phyloP scores from a whole-genome alignment of 2,888 invertebrate species.

The Matsumyia berberina region DNA sequence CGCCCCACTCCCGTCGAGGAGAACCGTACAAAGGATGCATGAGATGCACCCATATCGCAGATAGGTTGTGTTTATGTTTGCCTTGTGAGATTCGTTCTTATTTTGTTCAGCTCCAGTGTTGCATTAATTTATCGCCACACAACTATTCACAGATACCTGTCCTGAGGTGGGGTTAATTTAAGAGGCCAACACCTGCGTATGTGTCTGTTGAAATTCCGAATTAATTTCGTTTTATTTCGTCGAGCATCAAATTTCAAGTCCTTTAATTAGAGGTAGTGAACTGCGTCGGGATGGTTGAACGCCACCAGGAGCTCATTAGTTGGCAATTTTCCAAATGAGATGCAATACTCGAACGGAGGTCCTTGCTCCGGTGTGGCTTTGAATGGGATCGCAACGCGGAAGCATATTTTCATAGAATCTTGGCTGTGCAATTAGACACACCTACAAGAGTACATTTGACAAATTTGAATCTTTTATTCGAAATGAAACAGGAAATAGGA shows the following conservation, averaged over 20 bases:
- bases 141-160: conserved; percentile 51
- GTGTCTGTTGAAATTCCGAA: conserved; percentile 41
- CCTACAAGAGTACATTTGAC: not conserved
- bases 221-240: conserved; percentile 59
- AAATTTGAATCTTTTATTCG: conserved; percentile 41
- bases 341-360: conserved; percentile 30
- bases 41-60: conserved; percentile 51
- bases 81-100: conserved; percentile 17
- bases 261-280: conserved; percentile 59
- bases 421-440: conserved; percentile 28
- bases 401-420: conserved; percentile 3
- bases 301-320: conserved; percentile 55
- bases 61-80: conserved; percentile 20
- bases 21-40: conserved; percentile 79
- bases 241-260: conserved; percentile 58
- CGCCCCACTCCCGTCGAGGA: conserved; percentile 80
- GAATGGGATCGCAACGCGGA: conserved; percentile 26
- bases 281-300: conserved; percentile 3
- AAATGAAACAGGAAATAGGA: conserved; percentile 38
- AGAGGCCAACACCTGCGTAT: too few relatives aligned
- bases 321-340: conserved; percentile 45
- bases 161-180: conserved; percentile 14
- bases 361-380: conserved; percentile 34
- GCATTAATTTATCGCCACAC: conserved; percentile 63
- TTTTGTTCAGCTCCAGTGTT: conserved; percentile 40